These are phyloP conservation scores for Temnopleurus reevesii DNA, from an alignment of 53 echinoderm and acorn worm genomes.

Conservation along the genomic window DNA sequence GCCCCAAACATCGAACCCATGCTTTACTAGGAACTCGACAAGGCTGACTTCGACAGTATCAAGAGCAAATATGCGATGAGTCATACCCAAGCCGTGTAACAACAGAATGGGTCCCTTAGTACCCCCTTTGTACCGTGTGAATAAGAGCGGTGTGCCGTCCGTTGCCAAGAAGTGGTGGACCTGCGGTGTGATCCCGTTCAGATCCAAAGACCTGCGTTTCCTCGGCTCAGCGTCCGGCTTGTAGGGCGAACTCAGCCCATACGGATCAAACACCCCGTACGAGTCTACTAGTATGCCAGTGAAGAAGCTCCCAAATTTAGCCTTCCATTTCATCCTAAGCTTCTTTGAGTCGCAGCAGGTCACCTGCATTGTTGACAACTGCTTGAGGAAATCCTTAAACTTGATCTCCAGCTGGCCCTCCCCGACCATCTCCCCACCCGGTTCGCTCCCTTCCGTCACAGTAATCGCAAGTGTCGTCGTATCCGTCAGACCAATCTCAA, in stretches of 20 bases:
- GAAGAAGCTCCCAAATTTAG: slow-evolving; percentile 73
- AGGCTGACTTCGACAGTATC: slow-evolving; percentile 56
- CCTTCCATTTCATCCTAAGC: slow-evolving; percentile 65
- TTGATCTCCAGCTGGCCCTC: slow-evolving; percentile 64
- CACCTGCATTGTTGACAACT: slow-evolving; percentile 68
- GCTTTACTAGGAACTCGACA: slow-evolving; percentile 50
- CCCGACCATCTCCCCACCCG: slow-evolving; percentile 39
- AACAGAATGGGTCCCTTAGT: slow-evolving; percentile 60
- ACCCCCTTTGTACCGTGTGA: slow-evolving; percentile 61
- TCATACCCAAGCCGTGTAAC: slow-evolving; percentile 55
- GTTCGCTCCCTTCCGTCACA: slow-evolving; percentile 53
- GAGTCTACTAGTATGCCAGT: slow-evolving; percentile 68
- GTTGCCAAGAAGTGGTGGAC: slow-evolving; percentile 33
- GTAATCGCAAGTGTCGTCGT: slow-evolving; percentile 67
- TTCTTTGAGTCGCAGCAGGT: slow-evolving; percentile 36
- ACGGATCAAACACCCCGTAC: slow-evolving; percentile 58
- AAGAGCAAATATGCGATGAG: slow-evolving; percentile 40
- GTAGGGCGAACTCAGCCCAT: slow-evolving; percentile 20
- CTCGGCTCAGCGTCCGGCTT: slow-evolving; percentile 2
- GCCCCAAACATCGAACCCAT: slow-evolving; percentile 61
- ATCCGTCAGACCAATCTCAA: slow-evolving; percentile 68
- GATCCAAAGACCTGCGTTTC: slow-evolving; percentile 36
- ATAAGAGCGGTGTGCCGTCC: slow-evolving; percentile 44
- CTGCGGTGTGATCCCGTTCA: slow-evolving; percentile 11
- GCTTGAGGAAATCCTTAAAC: slow-evolving; percentile 68